Evolutionary conservation across 2,888 invertebrate genomes (phyloP).

Genomic region (Chrysolina americana): DNA sequence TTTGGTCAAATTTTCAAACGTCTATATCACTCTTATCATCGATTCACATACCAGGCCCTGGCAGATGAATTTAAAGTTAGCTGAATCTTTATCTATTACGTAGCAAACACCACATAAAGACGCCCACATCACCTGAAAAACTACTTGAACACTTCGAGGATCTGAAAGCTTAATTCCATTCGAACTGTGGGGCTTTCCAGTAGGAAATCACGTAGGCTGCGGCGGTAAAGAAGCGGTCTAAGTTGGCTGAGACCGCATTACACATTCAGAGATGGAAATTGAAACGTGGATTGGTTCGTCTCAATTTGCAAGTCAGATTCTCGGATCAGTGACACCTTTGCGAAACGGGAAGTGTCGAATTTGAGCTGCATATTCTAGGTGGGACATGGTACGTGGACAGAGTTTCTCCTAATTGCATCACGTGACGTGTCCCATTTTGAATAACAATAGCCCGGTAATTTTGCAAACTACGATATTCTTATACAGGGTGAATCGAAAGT

Average conservation of each 20-base stretch:
- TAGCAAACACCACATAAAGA: slow-evolving; percentile 1
- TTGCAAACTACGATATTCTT: no score
- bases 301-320: slow-evolving; percentile 62
- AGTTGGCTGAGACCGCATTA: slow-evolving; percentile 54
- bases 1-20: background rate
- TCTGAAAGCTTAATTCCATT: slow-evolving; percentile 33
- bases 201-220: slow-evolving; percentile 44
- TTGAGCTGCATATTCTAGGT: slow-evolving; percentile 47
- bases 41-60: background rate
- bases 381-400: background rate
- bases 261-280: slow-evolving; percentile 62
- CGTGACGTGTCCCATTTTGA: no score
- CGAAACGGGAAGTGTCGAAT: slow-evolving; percentile 59
- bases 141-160: background rate
- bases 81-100: background rate
- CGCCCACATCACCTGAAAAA: background rate
- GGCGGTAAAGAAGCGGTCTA: slow-evolving; percentile 33
- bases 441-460: no score
- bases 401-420: no score
- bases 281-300: slow-evolving; percentile 62
- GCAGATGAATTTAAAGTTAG: background rate
- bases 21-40: no score
- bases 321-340: slow-evolving; percentile 56
- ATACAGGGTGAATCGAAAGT: no score
- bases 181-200: slow-evolving; percentile 34